Conservation (phyloP, 2,797 vertebrate species). For the Sebastes kiyomatsui region DNA sequence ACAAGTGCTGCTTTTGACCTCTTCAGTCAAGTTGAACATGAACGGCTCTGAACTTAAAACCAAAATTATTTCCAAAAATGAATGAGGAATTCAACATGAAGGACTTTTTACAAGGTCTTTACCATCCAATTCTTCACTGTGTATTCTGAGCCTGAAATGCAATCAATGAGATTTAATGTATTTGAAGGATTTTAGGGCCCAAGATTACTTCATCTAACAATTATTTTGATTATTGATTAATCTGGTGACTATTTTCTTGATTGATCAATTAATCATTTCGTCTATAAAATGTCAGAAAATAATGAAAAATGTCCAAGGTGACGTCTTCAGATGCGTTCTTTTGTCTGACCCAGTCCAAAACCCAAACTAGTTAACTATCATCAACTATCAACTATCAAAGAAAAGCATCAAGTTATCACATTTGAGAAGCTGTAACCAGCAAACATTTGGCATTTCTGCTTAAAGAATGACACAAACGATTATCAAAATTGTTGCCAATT, state of each 20-base stretch:
- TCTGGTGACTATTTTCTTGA: background rate
- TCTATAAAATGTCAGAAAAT: background rate
- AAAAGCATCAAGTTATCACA: background rate
- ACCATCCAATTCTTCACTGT: no score
- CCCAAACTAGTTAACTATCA: background rate
- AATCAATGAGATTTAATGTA: background rate
- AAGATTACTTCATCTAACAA: background rate
- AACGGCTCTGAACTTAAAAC: background rate
- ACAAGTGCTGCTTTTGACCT: background rate
- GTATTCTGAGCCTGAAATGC: background rate
- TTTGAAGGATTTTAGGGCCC: background rate
- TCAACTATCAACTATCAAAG: background rate
- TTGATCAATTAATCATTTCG: background rate
- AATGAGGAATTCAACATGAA: background rate
- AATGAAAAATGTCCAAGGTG: background rate
- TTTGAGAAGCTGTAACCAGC: background rate
- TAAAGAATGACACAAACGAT: background rate
- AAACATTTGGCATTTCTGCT: background rate
- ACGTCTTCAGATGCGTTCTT: background rate
- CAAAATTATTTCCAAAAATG: background rate
- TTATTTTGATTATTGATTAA: background rate
- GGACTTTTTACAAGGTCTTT: background rate
- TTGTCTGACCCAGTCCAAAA: background rate
- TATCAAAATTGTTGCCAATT: background rate
- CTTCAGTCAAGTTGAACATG: background rate